Conservation (phyloP, 1,140 invertebrate species). For the Drosophila lini region DNA sequence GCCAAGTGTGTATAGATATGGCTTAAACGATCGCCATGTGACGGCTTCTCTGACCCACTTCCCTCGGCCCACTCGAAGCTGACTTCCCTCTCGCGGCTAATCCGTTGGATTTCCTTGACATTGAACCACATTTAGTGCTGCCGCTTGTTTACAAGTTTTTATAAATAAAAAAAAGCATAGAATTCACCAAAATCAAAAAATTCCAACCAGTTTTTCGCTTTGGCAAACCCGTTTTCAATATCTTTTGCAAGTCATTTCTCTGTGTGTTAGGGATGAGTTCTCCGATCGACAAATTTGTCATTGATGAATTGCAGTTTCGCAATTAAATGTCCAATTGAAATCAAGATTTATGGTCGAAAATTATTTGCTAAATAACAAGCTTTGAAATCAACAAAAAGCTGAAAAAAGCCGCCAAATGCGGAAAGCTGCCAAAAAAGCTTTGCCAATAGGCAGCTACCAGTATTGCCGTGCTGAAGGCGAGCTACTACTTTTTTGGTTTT, state of each 20-base stretch:
- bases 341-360: slow-evolving; percentile 16
- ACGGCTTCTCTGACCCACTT: slow-evolving; percentile 35
- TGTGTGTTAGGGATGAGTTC: slow-evolving; percentile 30
- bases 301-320: slow-evolving; percentile 37
- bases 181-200: slow-evolving; percentile 52
- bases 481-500: slow-evolving; percentile 17
- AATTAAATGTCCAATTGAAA: slow-evolving; percentile 34
- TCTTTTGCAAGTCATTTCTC: slow-evolving; percentile 30
- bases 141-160: slow-evolving; percentile 30
- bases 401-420: slow-evolving; percentile 1
- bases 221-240: slow-evolving; percentile 45
- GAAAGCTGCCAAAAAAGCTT: slow-evolving; percentile 44
- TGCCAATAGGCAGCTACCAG: slow-evolving; percentile 25
- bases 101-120: slow-evolving; percentile 64
- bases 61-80: slow-evolving; percentile 38
- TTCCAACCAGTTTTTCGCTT: slow-evolving; percentile 50
- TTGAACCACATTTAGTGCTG: slow-evolving; percentile 67
- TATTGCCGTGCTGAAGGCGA: slow-evolving; percentile 50
- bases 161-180: slow-evolving; percentile 38
- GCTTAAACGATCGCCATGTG: slow-evolving; percentile 34
- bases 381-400: slow-evolving; percentile 25
- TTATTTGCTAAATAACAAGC: slow-evolving; percentile 4
- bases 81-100: slow-evolving; percentile 12
- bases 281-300: slow-evolving; percentile 34
- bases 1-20: slow-evolving; percentile 42